These are phyloP conservation scores for Hydrolagus affinis DNA, from an alignment of 2,113 vertebrate genomes.

Conservation along the genomic window DNA sequence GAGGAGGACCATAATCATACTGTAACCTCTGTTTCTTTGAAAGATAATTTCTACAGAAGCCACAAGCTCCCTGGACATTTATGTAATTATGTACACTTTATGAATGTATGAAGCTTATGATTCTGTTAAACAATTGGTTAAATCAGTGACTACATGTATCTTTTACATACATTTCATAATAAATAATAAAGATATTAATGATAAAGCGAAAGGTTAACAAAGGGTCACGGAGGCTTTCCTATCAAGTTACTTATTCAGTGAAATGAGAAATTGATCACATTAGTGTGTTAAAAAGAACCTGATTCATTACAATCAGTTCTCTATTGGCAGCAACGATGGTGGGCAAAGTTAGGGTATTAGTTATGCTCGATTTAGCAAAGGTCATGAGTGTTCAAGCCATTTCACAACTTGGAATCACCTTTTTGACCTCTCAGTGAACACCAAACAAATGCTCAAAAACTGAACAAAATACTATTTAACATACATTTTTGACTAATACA, in stretches of 20 bases:
- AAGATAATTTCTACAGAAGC: constrained; percentile 52
- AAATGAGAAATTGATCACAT: constrained; percentile 99
- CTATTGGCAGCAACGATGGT: constrained; percentile 89
- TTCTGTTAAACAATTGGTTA: constrained; percentile 81
- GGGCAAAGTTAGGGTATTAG: constrained; percentile 81
- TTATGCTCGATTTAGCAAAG: constrained; percentile 75
- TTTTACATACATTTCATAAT: constrained; percentile 62
- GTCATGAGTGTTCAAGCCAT: constrained; percentile 68
- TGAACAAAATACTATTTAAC: constrained; percentile 16
- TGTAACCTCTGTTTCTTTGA: constrained; percentile 37
- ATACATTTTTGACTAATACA: constrained; percentile 3
- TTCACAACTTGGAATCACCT: constrained; percentile 89
- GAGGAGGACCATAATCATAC: not conserved
- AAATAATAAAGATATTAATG: constrained; percentile 82
- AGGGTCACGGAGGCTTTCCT: constrained; percentile 76
- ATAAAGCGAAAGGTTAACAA: constrained; percentile 82
- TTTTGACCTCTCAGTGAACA: constrained; percentile 68
- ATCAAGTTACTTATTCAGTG: constrained; percentile 95
- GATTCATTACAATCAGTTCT: constrained; percentile 95
- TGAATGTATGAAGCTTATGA: constrained; percentile 58
- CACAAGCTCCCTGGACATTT: constrained; percentile 64
- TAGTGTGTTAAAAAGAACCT: constrained; percentile 86
- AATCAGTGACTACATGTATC: constrained; percentile 68
- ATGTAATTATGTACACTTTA: constrained; percentile 72
- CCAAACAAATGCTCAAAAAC: constrained; percentile 43